Conservation (phyloP, 2,113 vertebrate genomes). For the Cisticola juncidis region DNA sequence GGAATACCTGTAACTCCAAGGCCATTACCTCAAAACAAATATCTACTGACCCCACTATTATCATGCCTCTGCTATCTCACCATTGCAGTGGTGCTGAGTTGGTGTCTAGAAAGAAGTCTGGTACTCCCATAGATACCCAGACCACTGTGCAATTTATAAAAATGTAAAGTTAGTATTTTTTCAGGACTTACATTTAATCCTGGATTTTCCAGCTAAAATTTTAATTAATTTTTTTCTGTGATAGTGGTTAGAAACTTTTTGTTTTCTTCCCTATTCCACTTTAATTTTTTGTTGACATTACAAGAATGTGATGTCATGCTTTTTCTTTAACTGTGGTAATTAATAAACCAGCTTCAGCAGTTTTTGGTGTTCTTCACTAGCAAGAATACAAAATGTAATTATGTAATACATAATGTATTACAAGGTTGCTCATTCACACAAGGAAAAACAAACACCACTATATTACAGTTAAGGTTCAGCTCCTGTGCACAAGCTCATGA, state of each 20-base stretch:
- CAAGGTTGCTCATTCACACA: neutral
- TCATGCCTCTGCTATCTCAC: neutral
- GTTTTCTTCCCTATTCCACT: neutral
- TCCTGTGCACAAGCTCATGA: neutral
- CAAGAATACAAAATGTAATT: neutral
- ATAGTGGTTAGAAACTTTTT: neutral
- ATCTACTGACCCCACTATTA: neutral
- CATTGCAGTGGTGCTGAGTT: neutral
- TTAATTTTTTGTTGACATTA: neutral
- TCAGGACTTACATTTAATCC: neutral
- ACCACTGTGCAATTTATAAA: neutral
- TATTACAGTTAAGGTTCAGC: neutral
- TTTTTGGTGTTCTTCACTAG: neutral
- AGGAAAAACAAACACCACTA: neutral
- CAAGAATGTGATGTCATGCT: neutral
- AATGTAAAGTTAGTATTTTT: neutral
- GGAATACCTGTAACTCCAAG: neutral
- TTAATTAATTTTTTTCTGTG: neutral
- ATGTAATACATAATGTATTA: neutral
- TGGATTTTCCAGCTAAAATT: neutral
- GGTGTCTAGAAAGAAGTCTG: neutral
- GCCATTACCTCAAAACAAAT: neutral
- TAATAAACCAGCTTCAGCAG: neutral
- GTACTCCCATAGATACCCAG: neutral
- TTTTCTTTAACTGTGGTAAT: neutral